phyloP scores from a whole-genome alignment of 2,797 vertebrate genomes.

The Ceryle rudis region DNA sequence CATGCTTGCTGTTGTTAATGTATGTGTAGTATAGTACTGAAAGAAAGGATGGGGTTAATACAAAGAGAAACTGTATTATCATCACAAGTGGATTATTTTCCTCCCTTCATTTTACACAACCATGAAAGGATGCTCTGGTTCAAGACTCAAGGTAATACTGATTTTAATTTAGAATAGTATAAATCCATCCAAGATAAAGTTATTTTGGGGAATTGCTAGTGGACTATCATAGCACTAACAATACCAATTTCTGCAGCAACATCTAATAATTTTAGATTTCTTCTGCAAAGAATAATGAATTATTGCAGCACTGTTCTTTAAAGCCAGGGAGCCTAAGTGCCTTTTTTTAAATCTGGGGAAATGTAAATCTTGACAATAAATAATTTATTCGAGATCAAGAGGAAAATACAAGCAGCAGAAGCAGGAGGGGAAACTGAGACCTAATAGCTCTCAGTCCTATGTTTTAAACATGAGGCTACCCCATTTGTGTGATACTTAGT shows the following conservation, averaged over 20 bases:
- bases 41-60: not conserved
- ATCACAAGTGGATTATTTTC: not conserved
- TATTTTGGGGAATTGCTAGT: conserved; percentile 20
- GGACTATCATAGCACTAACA: not conserved
- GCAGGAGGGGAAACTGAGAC: conserved; percentile 5
- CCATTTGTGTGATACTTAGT: conserved; percentile 7
- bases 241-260: not conserved
- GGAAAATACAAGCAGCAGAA: conserved; percentile 16
- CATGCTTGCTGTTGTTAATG: not conserved
- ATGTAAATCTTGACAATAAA: conserved; percentile 39
- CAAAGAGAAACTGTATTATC: not conserved
- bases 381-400: conserved; percentile 55
- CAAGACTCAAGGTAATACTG: not conserved
- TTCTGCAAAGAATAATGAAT: conserved; percentile 43
- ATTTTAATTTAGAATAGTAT: not conserved
- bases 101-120: not conserved
- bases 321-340: not conserved
- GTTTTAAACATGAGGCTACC: conserved; percentile 42
- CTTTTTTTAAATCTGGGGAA: conserved; percentile 24
- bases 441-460: not conserved
- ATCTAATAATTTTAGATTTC: conserved; percentile 1
- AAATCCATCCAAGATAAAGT: not conserved
- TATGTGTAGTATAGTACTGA: not conserved
- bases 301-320: conserved; percentile 20
- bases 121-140: not conserved